Evolutionary conservation across 2,113 vertebrate species (phyloP), one percentile per base, ranked within the genome.

Genomic region (Balaeniceps rex): DNA sequence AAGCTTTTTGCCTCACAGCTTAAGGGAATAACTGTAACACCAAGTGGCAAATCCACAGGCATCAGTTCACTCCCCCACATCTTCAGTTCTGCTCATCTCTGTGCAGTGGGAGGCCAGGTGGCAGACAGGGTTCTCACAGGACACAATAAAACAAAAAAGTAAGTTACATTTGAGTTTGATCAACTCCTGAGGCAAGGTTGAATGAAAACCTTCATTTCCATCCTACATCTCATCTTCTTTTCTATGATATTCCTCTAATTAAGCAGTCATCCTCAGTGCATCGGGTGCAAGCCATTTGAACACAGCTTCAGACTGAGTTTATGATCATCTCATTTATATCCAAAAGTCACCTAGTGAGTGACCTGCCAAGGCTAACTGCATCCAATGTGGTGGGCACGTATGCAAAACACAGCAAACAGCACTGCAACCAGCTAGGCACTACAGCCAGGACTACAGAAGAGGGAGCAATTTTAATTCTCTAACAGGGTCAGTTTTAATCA

Each of bases 351-450:
- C n/a, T 24, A 34, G 28, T 0, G 18, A 84, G 49, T 31, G 38
- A 42, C 63, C 54, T 40, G 34, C 54, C 26, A 58, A 54, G 38
- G 21, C 34, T 58, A 38, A 26, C 34, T 46, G 18, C 4, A 23
- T 29, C 23, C 1, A 0, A 9, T 3, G 8, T 4, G n/a, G 47
- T 21, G 12, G 75, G 51, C 36, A 81, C 26, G 29, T 5, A 3
- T 3, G 10, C 4, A 2, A 74, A 65, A 33, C 51, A 71, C 14
- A 70, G 60, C 40, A 66, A 49, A n/a, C 2, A 14, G 21, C 72
- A 36, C 69, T 63, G 19, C n/a, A 69, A 14, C 55, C 55, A 74
- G 31, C 19, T 31, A 46, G 47, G 33, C 15, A 24, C 19, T 23
- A 23, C 51, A 22, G 14, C 66, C 86, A 76, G 66, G 31, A 51